Percentiles rank a stretch among this genome's conserved stretches.
Conservation (phyloP, 2,113 vertebrate species). For the Cololabis saira region DNA sequence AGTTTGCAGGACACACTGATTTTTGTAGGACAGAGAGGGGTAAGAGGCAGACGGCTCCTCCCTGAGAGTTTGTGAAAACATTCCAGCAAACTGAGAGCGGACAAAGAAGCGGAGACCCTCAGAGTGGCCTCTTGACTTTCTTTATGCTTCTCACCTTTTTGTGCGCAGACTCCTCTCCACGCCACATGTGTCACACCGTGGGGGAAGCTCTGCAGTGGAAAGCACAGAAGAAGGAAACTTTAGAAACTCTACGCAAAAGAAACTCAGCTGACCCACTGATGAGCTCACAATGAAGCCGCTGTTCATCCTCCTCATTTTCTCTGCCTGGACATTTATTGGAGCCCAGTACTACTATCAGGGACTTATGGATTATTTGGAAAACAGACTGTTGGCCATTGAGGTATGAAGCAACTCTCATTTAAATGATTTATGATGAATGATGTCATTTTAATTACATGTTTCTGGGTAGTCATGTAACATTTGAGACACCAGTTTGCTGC, state of each 20-base stretch:
- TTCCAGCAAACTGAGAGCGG: constrained; percentile 77
- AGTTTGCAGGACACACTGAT: background rate
- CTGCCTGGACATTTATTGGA: constrained; percentile 57
- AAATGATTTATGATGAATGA: constrained; percentile 11
- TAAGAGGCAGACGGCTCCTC: constrained; percentile 76
- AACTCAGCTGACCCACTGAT: constrained; percentile 34
- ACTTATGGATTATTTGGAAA: constrained; percentile 85
- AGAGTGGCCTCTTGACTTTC: constrained; percentile 43
- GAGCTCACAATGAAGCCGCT: constrained; percentile 73
- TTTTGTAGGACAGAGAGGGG: constrained; percentile 48
- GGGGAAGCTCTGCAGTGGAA: constrained; percentile 24
- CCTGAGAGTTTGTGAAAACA: constrained; percentile 83
- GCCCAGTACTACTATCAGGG: constrained; percentile 83
- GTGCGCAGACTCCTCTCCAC: background rate
- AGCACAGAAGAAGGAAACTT: constrained; percentile 2
- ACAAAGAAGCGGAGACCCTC: constrained; percentile 69
- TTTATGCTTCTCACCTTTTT: constrained; percentile 40
- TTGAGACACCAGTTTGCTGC: constrained; percentile 2
- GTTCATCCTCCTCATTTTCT: constrained; percentile 68
- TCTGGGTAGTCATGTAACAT: constrained; percentile 7
- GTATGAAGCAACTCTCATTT: constrained; percentile 66
- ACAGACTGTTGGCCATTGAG: constrained; percentile 81
- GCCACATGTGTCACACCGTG: constrained; percentile 4
- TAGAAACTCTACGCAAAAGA: constrained; percentile 21
- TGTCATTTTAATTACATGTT: background rate